Conservation (phyloP, 2,113 vertebrate species). For the Lophura nycthemera region DNA sequence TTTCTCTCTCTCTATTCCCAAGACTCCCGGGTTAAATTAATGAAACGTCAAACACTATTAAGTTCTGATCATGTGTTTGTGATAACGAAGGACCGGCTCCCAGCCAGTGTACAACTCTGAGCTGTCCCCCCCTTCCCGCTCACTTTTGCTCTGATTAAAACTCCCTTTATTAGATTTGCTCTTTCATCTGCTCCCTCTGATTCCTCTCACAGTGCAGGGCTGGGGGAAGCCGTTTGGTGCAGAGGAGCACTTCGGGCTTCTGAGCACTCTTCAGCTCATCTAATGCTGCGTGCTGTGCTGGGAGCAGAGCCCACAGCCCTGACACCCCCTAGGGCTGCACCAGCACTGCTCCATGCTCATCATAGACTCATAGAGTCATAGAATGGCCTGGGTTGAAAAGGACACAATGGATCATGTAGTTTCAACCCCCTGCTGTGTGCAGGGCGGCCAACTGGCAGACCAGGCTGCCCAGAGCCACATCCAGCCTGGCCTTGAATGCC, state of each 20-base stretch:
- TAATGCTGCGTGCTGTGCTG: neutral
- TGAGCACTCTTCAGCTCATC: neutral
- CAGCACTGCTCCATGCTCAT: no score
- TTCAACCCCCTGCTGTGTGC: no score
- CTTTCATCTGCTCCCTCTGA: neutral
- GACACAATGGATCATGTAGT: no score
- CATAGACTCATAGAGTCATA: no score
- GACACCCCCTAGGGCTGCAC: no score
- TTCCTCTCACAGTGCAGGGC: neutral
- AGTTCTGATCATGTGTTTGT: constrained; percentile 19
- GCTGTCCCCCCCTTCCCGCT: accelerated
- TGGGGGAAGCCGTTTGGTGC: neutral
- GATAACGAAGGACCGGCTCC: constrained; percentile 35
- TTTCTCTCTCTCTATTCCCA: neutral
- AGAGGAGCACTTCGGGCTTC: neutral
- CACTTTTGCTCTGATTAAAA: neutral
- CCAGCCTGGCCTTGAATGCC: no score
- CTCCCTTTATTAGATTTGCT: constrained; percentile 35
- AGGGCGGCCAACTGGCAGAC: no score
- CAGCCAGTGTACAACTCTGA: constrained; percentile 43
- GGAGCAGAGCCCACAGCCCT: neutral
- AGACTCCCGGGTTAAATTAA: constrained; percentile 59
- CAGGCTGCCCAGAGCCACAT: no score
- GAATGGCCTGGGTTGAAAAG: no score
- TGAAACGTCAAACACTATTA: constrained; percentile 67